These are phyloP conservation scores for Caenorhabditis doughertyi DNA, from an alignment of 2,888 invertebrate genomes.

Conservation along the genomic window DNA sequence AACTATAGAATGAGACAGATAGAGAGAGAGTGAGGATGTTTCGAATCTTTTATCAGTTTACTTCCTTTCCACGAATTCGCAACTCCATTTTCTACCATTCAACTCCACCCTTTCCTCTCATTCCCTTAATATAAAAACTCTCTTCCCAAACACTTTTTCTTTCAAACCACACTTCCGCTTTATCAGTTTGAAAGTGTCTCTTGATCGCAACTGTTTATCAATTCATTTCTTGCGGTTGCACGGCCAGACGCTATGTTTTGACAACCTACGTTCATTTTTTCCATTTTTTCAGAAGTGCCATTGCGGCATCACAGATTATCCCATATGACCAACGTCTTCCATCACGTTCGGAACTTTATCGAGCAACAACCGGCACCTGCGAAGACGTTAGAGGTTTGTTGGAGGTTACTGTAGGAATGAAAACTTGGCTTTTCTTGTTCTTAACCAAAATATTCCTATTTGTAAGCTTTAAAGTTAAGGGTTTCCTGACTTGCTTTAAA, in stretches of 20 bases:
- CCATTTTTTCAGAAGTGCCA: conserved; percentile 2
- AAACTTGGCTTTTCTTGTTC: not conserved
- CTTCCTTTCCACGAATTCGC: conserved; percentile 23
- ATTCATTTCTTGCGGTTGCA: conserved; percentile 46
- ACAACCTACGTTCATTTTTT: conserved; percentile 10
- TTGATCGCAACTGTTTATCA: conserved; percentile 39
- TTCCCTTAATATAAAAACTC: conserved; percentile 30
- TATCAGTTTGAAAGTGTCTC: conserved; percentile 36
- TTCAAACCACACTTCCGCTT: conserved; percentile 56
- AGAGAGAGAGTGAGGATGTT: not conserved
- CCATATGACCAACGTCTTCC: conserved; percentile 53
- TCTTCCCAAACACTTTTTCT: not conserved
- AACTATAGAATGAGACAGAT: not conserved
- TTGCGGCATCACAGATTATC: not conserved
- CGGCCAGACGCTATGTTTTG: conserved; percentile 32
- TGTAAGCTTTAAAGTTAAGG: no score
- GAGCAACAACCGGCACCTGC: conserved; percentile 60
- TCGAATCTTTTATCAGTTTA: not conserved
- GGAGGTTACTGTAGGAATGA: not conserved
- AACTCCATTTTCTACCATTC: not conserved
- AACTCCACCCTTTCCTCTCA: conserved; percentile 13
- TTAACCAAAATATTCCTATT: not conserved
- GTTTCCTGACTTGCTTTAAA: no score
- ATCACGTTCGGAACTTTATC: conserved; percentile 55
- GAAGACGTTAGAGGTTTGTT: conserved; percentile 44